Evolutionary conservation across 2,113 vertebrate species (phyloP).

Genomic region (Pristiophorus japonicus): DNA sequence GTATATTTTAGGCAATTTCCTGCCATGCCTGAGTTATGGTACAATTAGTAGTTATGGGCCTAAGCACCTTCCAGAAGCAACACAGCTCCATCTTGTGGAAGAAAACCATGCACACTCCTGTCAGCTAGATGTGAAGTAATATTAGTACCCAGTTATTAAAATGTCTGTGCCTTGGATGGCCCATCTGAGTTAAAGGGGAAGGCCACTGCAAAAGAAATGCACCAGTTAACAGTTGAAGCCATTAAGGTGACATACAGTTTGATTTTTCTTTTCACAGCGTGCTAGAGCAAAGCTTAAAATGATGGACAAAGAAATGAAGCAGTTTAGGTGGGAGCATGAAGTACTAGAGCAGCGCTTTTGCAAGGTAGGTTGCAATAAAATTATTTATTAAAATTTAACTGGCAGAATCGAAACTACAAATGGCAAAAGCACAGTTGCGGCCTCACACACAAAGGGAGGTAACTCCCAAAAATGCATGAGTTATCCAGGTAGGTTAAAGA

Average conservation of each 20-base stretch:
- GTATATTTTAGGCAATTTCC: background rate
- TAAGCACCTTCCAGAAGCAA: background rate
- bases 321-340: conserved; percentile 68
- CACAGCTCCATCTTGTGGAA: background rate
- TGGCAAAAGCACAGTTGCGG: background rate
- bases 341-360: conserved; percentile 70
- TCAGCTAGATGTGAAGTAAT: background rate
- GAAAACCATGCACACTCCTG: background rate
- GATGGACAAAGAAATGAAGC: conserved; percentile 61
- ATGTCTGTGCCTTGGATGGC: background rate
- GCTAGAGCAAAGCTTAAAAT: conserved; percentile 59
- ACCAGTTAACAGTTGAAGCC: background rate
- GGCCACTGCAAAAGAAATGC: background rate
- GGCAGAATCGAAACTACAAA: background rate
- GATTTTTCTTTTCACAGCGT: conserved; percentile 52
- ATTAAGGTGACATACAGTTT: background rate
- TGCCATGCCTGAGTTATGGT: background rate
- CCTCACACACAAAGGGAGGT: background rate
- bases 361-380: conserved; percentile 58
- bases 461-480: background rate
- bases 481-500: background rate
- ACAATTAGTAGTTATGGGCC: background rate
- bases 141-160: background rate
- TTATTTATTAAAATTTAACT: background rate
- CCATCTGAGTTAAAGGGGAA: background rate